Evolutionary conservation across 2,797 vertebrate species (phyloP).

Genomic region (Octomys mimax): DNA sequence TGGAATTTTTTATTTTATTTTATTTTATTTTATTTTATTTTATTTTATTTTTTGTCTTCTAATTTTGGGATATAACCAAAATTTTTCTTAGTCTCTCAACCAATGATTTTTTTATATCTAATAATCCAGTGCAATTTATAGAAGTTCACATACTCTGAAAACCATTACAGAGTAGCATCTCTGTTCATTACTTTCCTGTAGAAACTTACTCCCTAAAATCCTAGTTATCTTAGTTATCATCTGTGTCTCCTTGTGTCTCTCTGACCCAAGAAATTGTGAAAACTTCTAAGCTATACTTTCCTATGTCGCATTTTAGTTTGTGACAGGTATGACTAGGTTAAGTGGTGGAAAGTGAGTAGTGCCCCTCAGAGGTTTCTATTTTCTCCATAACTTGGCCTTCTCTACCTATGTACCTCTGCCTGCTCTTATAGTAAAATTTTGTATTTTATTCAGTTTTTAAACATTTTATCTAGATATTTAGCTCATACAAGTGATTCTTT

Average conservation of each 20-base stretch:
- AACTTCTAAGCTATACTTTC: background rate
- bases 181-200: background rate
- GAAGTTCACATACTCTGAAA: background rate
- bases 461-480: background rate
- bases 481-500: slow-evolving; percentile 7
- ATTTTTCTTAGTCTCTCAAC: background rate
- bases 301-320: background rate
- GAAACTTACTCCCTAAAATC: background rate
- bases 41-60: background rate
- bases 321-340: background rate
- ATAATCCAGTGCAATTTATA: background rate
- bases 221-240: background rate
- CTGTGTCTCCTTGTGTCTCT: background rate
- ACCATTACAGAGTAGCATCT: background rate
- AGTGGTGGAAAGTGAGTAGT: background rate
- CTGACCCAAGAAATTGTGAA: background rate
- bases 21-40: background rate
- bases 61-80: background rate
- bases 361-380: background rate
- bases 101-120: background rate
- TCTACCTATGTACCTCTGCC: background rate
- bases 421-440: background rate
- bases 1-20: background rate
- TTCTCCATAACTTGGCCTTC: background rate
- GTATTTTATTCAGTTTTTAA: background rate